Evolutionary conservation across 1,140 invertebrate genomes (phyloP), one percentile per base, ranked within the genome.

Genomic region (Potamilus streckersoni): DNA sequence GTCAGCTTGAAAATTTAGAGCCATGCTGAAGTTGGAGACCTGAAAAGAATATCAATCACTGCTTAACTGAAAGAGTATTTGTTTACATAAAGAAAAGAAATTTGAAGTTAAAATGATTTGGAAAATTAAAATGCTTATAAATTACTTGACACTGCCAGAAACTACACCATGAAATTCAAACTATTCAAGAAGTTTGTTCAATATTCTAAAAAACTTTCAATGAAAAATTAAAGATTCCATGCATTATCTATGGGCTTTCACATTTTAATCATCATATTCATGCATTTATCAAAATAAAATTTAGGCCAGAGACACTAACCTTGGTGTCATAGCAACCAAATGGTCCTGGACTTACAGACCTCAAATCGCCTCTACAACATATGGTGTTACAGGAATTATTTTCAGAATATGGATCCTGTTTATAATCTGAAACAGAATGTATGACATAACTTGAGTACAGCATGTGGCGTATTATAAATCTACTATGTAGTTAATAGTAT

Each of bases 281-380:
- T 62, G 60, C 60, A 62, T n/a, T 23, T 11, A n/a, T 0, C 6
- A n/a, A 23, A 62, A 23, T 11, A 23, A 62, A 62, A 62, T 11
- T 8, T 8, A 62, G 19, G 19, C 13, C 19, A 11, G 3, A 61
- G 15, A 58, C 14, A 60, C 73, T 78, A 68, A 88, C 87, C 82
- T 89, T 89, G 15, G 87, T 88, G 77, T 89, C 87, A 83, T 87
- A 88, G 75, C 87, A 89, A 78, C 87, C 87, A 80, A 74, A 76
- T 73, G 87, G 77, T 69, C 69, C 71, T 38, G 85, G 76, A 3
- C 61, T 60, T 13, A 65, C 19, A 16, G 66, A 15, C 56, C 71
- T 79, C 27, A 89, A 73, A 71, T 89, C 87, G 23, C 87, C 87
- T 78, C 87, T 84, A 74, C 85, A 88, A 82, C 87, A 89, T 15